Evolutionary conservation across 2,797 vertebrate species (phyloP).

Genomic region (Fistularia commersonii): DNA sequence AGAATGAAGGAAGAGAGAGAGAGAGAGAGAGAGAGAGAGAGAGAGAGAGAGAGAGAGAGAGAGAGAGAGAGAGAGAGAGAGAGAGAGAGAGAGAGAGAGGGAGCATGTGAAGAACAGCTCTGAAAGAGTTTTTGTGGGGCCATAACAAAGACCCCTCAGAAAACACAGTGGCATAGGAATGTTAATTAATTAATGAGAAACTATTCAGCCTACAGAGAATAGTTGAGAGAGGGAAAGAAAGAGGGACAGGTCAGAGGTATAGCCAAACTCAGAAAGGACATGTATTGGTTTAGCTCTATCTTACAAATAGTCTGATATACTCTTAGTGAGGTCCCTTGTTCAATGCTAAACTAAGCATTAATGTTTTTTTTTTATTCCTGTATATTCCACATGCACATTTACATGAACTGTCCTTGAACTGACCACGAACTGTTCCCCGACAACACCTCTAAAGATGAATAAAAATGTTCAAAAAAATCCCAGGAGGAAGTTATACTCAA

Average conservation of each 20-base stretch:
- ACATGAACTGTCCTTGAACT: background rate
- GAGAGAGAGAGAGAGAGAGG: constrained; percentile 46
- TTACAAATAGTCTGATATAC: background rate
- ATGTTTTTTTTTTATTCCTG: background rate
- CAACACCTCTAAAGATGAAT: too few relatives aligned
- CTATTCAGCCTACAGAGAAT: constrained; percentile 69
- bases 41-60: constrained; percentile 21
- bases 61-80: constrained; percentile 12
- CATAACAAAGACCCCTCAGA: constrained; percentile 75
- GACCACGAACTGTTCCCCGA: too few relatives aligned
- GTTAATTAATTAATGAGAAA: constrained; percentile 81
- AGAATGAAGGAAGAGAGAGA: constrained; percentile 20
- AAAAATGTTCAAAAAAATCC: too few relatives aligned
- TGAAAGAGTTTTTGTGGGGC: constrained; percentile 72
- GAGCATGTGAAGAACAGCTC: constrained; percentile 63
- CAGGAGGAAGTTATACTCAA: too few relatives aligned
- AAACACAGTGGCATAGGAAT: constrained; percentile 75
- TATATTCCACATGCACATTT: background rate
- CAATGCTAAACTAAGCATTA: too few relatives aligned
- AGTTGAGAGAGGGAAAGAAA: constrained; percentile 44
- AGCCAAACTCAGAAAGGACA: constrained; percentile 20
- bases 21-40: constrained; percentile 9
- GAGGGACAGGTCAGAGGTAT: constrained; percentile 16
- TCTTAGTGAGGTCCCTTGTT: too few relatives aligned
- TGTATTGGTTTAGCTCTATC: constrained; percentile 12